Percentiles rank a stretch among this genome's conserved stretches.
Evolutionary conservation across 2,888 invertebrate genomes (phyloP).

Genomic region (Xestoiulus laeticollis): DNA sequence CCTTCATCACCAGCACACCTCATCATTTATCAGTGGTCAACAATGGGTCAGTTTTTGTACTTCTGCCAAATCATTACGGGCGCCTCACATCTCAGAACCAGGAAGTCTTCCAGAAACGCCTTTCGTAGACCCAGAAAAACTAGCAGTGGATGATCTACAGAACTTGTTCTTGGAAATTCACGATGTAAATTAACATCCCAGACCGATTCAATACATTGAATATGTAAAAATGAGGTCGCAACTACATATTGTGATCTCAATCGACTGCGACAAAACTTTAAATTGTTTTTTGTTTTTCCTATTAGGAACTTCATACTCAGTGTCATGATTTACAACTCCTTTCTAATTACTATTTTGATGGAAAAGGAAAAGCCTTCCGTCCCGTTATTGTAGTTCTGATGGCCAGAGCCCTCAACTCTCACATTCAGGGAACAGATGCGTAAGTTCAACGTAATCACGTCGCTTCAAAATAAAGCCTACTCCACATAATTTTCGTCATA

Average conservation of each 20-base stretch:
- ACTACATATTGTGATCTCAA: too few relatives aligned
- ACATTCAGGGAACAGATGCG: slow-evolving; percentile 70
- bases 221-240: too few relatives aligned
- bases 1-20: background rate
- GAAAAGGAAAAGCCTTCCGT: slow-evolving; percentile 95
- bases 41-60: slow-evolving; percentile 1
- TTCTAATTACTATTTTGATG: slow-evolving; percentile 97
- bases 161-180: slow-evolving; percentile 86
- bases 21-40: background rate
- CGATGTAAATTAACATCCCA: slow-evolving; percentile 76
- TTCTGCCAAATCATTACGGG: background rate
- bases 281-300: slow-evolving; percentile 49
- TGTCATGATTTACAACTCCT: slow-evolving; percentile 86
- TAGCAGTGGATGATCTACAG: slow-evolving; percentile 86
- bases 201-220: too few relatives aligned
- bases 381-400: slow-evolving; percentile 95
- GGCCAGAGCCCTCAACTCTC: slow-evolving; percentile 92
- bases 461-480: background rate
- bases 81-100: slow-evolving; percentile 46
- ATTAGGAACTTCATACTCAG: slow-evolving; percentile 61
- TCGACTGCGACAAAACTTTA: too few relatives aligned
- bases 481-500: background rate
- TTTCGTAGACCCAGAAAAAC: slow-evolving; percentile 80
- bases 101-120: slow-evolving; percentile 56
- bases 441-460: slow-evolving; percentile 32